Evolutionary conservation across 1,140 invertebrate species (phyloP), one percentile per base, ranked within the genome.

Genomic region (Cydia pomonella): DNA sequence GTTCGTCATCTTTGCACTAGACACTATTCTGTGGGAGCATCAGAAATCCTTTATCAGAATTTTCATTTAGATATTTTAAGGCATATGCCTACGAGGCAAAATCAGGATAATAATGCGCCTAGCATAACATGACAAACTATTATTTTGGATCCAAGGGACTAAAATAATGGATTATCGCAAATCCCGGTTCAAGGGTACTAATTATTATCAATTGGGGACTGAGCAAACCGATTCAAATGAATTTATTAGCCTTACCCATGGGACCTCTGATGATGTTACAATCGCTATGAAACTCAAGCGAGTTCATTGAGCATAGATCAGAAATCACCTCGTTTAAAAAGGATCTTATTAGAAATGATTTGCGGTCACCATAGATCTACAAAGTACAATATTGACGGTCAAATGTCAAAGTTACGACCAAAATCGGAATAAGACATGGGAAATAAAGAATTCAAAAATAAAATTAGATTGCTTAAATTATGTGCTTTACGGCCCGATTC

Each of bases 171-270:
- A 53, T 53, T 53, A 53, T 53, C 50, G 16, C 50, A 53, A 53
- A 53, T n/a, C 50, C 50, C 50, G 50, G n/a, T 53, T 53, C 44
- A 53, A 53, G 50, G 50, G 50, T 53, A 16, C n/a, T 53, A 53
- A 53, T 53, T 53, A 53, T 53, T 53, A 53, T 53, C 50, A 53
- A 53, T 53, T 53, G 16, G 50, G 50, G 50, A 53, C 50, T n/a
- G n/a, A 53, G 18, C n/a, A 21, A 47, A 53, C 50, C 50, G 16
- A 53, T 53, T 53, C 50, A 16, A 53, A 53, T 53, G 50, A 53
- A 53, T 53, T 53, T 53, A 53, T 53, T 53, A 53, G 16, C 50
- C n/a, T 18, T 18, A 53, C 50, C 50, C 50, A 53, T 7, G n/a
- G 50, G n/a, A 53, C 44, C 44, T 7, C 44, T 16, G 44, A 47